Evolutionary conservation across 2,113 vertebrate species (phyloP).

Genomic region (Muntiacus reevesi): DNA sequence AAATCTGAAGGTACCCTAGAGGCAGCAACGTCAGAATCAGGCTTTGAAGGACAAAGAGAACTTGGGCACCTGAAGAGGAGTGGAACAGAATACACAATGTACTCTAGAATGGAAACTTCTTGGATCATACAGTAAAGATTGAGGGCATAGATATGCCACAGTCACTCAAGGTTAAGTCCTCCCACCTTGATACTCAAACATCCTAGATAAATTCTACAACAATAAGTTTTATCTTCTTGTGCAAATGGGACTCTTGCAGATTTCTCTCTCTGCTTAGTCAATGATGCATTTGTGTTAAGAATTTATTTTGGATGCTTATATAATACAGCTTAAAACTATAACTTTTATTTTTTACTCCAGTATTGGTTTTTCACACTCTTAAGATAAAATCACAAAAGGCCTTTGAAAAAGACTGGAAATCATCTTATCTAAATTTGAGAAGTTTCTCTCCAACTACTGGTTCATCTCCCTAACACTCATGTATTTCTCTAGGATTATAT

Average conservation of each 20-base stretch:
- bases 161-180: not conserved
- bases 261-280: slow-evolving; percentile 16
- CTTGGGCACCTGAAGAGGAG: not conserved
- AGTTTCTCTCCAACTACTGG: not conserved
- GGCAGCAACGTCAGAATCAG: slow-evolving; percentile 17
- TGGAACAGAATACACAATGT: not conserved
- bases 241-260: slow-evolving; percentile 27
- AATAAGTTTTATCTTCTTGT: not conserved
- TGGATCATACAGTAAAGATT: not conserved
- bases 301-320: slow-evolving; percentile 35
- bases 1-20: slow-evolving; percentile 22
- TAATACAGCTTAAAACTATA: slow-evolving; percentile 50
- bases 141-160: not conserved
- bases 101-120: not conserved
- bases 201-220: not conserved
- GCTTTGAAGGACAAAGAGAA: slow-evolving; percentile 40
- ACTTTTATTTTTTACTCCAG: slow-evolving; percentile 46
- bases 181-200: not conserved
- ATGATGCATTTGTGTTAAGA: slow-evolving; percentile 27
- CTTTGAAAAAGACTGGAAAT: slow-evolving; percentile 31
- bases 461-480: slow-evolving; percentile 9
- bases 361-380: slow-evolving; percentile 37
- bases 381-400: slow-evolving; percentile 45
- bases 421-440: slow-evolving; percentile 39
- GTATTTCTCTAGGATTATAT: slow-evolving; percentile 28